Conservation (phyloP, 2,113 vertebrate species). For the Odobenus rosmarus region DNA sequence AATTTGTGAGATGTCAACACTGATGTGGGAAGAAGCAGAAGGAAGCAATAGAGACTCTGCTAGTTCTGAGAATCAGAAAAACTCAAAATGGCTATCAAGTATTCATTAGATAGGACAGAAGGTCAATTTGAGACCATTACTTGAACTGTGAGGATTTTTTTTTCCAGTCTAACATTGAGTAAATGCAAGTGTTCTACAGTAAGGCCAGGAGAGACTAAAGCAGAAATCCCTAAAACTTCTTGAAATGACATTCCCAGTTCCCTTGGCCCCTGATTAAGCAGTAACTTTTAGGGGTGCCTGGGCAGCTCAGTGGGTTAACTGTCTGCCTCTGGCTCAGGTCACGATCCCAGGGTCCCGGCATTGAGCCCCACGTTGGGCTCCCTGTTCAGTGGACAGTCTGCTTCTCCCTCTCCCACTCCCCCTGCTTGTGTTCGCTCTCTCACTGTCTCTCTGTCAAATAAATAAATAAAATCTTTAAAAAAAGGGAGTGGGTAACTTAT, state of each 20-base stretch:
- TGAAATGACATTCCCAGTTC: not conserved
- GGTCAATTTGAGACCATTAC: not conserved
- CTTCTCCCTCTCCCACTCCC: not conserved
- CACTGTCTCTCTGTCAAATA: not conserved
- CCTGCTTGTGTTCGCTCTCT: not conserved
- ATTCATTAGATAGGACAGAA: not conserved
- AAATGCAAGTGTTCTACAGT: not conserved
- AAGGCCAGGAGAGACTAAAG: too few species aligned
- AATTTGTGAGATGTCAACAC: not conserved
- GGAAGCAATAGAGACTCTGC: not conserved
- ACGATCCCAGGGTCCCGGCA: not conserved
- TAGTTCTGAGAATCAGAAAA: not conserved
- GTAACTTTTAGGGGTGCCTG: not conserved
- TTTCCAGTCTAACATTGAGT: not conserved
- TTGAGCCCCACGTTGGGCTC: not conserved
- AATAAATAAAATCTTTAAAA: not conserved
- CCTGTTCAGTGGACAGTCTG: not conserved
- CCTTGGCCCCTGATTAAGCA: not conserved
- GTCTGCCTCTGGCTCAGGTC: too few species aligned
- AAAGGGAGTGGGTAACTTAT: not conserved
- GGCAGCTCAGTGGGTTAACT: not conserved
- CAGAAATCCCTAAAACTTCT: not conserved
- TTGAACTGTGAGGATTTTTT: not conserved
- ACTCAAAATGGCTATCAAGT: not conserved
- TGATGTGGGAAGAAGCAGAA: not conserved